These are phyloP conservation scores for Ciconia stormi DNA, from an alignment of 2,113 vertebrate genomes.

Conservation along the genomic window DNA sequence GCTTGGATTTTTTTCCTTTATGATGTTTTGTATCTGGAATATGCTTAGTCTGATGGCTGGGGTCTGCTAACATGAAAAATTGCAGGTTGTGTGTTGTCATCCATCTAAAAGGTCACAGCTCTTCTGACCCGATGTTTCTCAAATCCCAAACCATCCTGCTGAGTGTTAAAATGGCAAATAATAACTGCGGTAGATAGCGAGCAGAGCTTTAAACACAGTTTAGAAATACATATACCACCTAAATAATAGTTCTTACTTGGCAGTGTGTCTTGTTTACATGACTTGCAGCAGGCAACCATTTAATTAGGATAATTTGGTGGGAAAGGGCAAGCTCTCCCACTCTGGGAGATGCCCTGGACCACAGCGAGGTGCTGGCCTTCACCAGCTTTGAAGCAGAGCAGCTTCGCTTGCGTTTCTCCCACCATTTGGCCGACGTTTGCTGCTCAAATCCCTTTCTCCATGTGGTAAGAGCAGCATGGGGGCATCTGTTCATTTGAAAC, in stretches of 20 bases:
- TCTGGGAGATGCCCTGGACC: background rate
- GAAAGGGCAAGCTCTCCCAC: background rate
- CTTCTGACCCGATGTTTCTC: background rate
- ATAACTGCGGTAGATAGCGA: accelerated
- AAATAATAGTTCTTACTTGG: background rate
- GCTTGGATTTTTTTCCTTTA: accelerated
- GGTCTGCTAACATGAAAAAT: background rate
- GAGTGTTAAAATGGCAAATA: background rate
- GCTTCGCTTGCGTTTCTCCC: background rate
- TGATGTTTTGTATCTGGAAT: background rate
- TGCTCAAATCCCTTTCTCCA: accelerated
- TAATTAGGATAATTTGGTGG: background rate
- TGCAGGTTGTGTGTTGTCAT: background rate
- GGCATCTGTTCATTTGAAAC: background rate
- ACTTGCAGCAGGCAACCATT: background rate
- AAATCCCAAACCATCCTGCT: background rate
- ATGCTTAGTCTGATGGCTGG: background rate
- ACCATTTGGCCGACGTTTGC: accelerated
- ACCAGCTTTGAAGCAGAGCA: background rate
- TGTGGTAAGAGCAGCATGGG: background rate
- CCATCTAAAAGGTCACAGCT: background rate
- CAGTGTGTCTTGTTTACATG: background rate
- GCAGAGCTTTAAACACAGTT: background rate
- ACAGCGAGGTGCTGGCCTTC: background rate
- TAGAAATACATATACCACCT: background rate